Conservation (phyloP, 2,888 invertebrate species). For the Drosophila pseudotalamancana region DNA sequence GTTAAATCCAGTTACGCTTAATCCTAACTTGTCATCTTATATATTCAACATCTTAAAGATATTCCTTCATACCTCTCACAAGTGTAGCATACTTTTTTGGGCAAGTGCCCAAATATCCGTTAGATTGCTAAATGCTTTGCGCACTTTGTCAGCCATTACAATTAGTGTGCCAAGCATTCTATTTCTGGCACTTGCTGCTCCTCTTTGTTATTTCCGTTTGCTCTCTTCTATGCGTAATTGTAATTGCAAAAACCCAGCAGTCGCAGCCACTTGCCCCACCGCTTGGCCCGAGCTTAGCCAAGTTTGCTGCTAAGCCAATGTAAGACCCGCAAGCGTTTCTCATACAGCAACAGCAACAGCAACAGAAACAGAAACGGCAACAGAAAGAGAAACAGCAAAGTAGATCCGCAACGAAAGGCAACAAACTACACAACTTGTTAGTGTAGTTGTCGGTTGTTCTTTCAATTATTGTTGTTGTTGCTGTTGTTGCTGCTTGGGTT, state of each 20-base stretch:
- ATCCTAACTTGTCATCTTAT: neutral
- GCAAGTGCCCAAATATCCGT: conserved; percentile 37
- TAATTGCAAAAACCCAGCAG: conserved; percentile 63
- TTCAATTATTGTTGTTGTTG: conserved; percentile 19
- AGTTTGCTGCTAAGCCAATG: conserved; percentile 80
- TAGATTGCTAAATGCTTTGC: conserved; percentile 60
- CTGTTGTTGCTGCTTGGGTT: conserved; percentile 38
- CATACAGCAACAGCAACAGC: conserved; percentile 37
- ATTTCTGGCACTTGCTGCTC: conserved; percentile 26
- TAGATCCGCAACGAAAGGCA: conserved; percentile 64
- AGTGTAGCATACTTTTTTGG: neutral
- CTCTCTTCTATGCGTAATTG: conserved; percentile 63
- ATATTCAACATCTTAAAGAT: neutral
- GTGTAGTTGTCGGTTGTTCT: conserved; percentile 40
- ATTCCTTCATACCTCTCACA: neutral
- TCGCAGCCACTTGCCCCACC: neutral
- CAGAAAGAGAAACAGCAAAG: conserved; percentile 36
- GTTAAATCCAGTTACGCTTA: too few relatives aligned
- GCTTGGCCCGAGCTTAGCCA: conserved; percentile 61
- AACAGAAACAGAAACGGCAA: conserved; percentile 12
- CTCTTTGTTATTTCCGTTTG: conserved; percentile 37
- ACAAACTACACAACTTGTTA: conserved; percentile 70
- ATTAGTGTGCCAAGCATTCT: conserved; percentile 46
- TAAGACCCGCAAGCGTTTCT: conserved; percentile 78
- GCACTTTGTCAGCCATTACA: conserved; percentile 65